phyloP scores from a whole-genome alignment of 2,113 vertebrate species.

The Zosterops borbonicus region DNA sequence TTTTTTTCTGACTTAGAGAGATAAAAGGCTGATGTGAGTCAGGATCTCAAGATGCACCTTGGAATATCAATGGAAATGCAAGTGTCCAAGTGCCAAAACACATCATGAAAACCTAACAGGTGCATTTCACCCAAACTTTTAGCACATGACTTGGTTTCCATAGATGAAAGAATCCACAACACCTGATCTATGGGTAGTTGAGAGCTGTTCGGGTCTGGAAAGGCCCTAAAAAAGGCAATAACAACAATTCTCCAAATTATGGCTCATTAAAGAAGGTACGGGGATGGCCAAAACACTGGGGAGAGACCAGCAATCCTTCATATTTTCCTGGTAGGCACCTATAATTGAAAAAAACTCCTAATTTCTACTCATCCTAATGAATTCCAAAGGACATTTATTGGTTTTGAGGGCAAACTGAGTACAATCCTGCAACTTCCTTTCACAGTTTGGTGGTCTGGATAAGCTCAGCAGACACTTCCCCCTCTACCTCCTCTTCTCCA shows the following conservation, averaged over 20 bases:
- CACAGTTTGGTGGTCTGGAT: neutral
- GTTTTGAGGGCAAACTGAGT: neutral
- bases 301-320: neutral
- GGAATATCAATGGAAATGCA: neutral
- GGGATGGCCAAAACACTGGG: neutral
- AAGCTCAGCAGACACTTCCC: neutral
- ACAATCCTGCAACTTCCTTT: neutral
- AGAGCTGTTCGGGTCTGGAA: neutral
- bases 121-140: neutral
- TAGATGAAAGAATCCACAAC: neutral
- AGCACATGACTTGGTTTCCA: neutral
- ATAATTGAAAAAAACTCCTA: neutral
- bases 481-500: neutral
- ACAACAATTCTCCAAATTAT: neutral
- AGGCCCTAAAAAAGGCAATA: neutral
- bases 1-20: neutral
- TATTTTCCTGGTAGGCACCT: neutral
- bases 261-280: neutral
- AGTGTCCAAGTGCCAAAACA: neutral
- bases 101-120: neutral
- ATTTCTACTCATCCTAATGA: neutral
- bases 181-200: neutral
- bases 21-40: neutral
- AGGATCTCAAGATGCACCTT: neutral
- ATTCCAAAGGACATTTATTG: neutral